Percentiles rank a stretch among this genome's conserved stretches.
Evolutionary conservation across 2,797 vertebrate species (phyloP).

Genomic region (Synaphobranchus kaupii): DNA sequence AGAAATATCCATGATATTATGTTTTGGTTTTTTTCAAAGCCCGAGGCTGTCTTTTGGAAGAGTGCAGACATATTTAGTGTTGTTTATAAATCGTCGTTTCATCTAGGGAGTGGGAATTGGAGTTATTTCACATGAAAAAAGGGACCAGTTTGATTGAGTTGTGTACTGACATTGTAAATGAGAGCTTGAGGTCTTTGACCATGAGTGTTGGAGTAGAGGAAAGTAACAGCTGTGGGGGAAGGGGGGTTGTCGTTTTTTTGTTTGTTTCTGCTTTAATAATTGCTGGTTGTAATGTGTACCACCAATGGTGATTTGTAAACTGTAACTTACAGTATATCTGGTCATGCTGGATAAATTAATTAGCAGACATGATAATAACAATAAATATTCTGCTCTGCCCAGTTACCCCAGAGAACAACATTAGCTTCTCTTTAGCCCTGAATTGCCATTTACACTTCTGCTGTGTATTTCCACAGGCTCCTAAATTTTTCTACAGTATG

Average conservation of each 20-base stretch:
- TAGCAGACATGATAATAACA: background rate
- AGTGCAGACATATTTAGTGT: background rate
- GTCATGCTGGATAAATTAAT: background rate
- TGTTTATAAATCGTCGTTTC: background rate
- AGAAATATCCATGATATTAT: too few relatives aligned
- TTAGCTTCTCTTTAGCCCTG: background rate
- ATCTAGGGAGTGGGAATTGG: background rate
- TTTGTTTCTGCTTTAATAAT: background rate
- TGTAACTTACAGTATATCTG: background rate
- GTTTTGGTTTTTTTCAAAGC: background rate
- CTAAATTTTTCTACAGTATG: too few relatives aligned
- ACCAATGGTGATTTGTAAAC: background rate
- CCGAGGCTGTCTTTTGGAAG: background rate
- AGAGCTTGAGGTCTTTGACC: background rate
- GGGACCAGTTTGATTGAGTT: background rate
- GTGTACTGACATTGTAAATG: background rate
- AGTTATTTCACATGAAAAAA: background rate
- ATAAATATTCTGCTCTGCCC: background rate
- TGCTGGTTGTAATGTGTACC: background rate
- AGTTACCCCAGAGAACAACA: background rate
- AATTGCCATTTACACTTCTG: too few relatives aligned
- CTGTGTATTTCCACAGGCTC: too few relatives aligned
- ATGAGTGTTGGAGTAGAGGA: background rate
- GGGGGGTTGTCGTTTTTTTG: constrained; percentile 24
- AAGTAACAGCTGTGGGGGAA: background rate